These are phyloP conservation scores for Nomada fucata DNA, from an alignment of 2,888 invertebrate genomes.

Conservation along the genomic window DNA sequence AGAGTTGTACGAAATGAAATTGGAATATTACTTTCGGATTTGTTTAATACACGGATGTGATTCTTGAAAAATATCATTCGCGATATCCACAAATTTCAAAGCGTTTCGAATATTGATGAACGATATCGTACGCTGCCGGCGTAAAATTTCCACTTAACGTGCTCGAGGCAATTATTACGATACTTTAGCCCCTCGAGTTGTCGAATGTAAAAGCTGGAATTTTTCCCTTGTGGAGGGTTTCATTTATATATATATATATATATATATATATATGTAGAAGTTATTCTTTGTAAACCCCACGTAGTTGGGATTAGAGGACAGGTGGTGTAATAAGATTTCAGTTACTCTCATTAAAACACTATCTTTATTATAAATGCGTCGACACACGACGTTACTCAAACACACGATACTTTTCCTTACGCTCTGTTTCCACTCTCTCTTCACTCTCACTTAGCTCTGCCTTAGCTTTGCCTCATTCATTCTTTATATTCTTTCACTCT, in stretches of 20 bases:
- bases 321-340: too few relatives aligned
- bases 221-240: conserved; percentile 17
- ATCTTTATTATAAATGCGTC: too few relatives aligned
- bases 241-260: conserved; percentile 6
- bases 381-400: too few relatives aligned
- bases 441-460: too few relatives aligned
- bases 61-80: neutral
- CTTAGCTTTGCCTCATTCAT: too few relatives aligned
- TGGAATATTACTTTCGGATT: neutral
- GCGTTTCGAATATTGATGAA: neutral
- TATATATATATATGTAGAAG: too few relatives aligned
- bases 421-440: too few relatives aligned
- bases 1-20: neutral
- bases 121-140: conserved; percentile 17
- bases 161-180: conserved; percentile 36
- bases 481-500: too few relatives aligned
- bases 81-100: neutral
- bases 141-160: conserved; percentile 29
- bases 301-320: too few relatives aligned
- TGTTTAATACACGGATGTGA: neutral
- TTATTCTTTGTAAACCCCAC: too few relatives aligned
- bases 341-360: too few relatives aligned
- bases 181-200: conserved; percentile 12
- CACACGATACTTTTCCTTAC: too few relatives aligned
- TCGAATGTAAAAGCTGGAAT: conserved; percentile 29